Evolutionary conservation across 2,888 invertebrate species (phyloP).

Genomic region (Agrotis segetum): DNA sequence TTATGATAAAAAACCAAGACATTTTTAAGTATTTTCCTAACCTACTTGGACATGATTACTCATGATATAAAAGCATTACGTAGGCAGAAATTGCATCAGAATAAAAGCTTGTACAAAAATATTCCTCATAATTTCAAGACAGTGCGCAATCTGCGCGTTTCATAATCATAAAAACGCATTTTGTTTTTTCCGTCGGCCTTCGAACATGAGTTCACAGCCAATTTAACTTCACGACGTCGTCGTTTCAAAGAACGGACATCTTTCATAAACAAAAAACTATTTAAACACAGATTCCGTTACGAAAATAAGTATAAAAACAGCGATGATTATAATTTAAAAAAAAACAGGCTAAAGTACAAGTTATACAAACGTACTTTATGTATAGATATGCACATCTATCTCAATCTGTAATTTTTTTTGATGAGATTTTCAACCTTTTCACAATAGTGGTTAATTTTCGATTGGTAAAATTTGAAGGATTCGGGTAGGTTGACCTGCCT

Average conservation of each 20-base stretch:
- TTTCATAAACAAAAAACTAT: slow-evolving; percentile 41
- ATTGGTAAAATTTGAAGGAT: no score
- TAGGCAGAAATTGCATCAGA: not conserved
- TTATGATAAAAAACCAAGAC: not conserved
- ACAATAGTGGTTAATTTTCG: no score
- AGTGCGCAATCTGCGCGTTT: slow-evolving; percentile 8
- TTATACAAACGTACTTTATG: not conserved
- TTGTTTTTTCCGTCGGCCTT: slow-evolving; percentile 34
- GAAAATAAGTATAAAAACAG: slow-evolving; percentile 26
- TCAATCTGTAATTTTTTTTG: no score
- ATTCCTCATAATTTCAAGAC: not conserved
- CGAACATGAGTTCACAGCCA: slow-evolving; percentile 23
- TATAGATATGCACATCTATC: no score
- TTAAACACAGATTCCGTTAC: slow-evolving; percentile 23
- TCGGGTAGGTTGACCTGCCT: no score
- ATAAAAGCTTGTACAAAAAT: not conserved
- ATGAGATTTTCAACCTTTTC: no score
- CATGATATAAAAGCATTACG: not conserved
- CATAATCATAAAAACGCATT: slow-evolving; percentile 24
- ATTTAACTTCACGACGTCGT: slow-evolving; percentile 23
- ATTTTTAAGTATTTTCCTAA: not conserved
- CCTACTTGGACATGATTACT: not conserved
- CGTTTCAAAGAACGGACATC: slow-evolving; percentile 39
- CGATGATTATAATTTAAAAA: not conserved
- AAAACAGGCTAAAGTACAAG: not conserved